These are phyloP conservation scores for Solenopsis fugax DNA, from an alignment of 1,140 invertebrate genomes.

Conservation along the genomic window DNA sequence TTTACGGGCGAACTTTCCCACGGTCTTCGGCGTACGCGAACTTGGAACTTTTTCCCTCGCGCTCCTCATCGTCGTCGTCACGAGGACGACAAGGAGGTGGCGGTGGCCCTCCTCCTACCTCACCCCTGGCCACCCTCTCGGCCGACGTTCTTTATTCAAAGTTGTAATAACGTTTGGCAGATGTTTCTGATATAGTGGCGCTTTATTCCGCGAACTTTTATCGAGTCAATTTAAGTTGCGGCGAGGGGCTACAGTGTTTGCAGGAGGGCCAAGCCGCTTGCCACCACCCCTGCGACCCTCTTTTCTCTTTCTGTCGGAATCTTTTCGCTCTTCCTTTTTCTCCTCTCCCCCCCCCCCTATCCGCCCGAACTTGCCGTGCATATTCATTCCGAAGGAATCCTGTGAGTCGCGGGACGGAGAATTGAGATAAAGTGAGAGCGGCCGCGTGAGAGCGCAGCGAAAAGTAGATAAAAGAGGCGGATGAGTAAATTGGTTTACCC, in stretches of 20 bases:
- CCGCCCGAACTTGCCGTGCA: constrained; percentile 64
- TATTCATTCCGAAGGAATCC: constrained; percentile 65
- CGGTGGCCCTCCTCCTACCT: constrained; percentile 51
- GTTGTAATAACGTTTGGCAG: constrained; percentile 87
- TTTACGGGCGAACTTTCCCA: constrained; percentile 79
- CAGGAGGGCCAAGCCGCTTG: constrained; percentile 49
- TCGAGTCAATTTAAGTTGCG: constrained; percentile 87
- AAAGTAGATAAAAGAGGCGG: constrained; percentile 53
- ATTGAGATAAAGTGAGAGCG: constrained; percentile 64
- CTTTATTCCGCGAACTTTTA: constrained; percentile 86
- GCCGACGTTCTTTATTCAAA: constrained; percentile 86
- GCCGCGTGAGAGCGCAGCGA: constrained; percentile 37
- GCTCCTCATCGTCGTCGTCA: constrained; percentile 39
- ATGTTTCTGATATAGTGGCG: constrained; percentile 86
- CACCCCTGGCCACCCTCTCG: constrained; percentile 33
- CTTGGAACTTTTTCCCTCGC: constrained; percentile 37
- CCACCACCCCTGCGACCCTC: constrained; percentile 32
- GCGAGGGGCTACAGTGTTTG: constrained; percentile 74
- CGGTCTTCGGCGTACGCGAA: constrained; percentile 73
- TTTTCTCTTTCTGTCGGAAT: constrained; percentile 68
- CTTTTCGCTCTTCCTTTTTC: constrained; percentile 33
- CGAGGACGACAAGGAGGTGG: constrained; percentile 69
- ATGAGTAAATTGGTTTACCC: constrained; percentile 41
- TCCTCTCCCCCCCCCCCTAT: background rate
- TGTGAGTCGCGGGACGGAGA: constrained; percentile 37